Evolutionary conservation across 2,888 invertebrate species (phyloP), one percentile per base, ranked within the genome.

Genomic region (Melolontha melolontha): DNA sequence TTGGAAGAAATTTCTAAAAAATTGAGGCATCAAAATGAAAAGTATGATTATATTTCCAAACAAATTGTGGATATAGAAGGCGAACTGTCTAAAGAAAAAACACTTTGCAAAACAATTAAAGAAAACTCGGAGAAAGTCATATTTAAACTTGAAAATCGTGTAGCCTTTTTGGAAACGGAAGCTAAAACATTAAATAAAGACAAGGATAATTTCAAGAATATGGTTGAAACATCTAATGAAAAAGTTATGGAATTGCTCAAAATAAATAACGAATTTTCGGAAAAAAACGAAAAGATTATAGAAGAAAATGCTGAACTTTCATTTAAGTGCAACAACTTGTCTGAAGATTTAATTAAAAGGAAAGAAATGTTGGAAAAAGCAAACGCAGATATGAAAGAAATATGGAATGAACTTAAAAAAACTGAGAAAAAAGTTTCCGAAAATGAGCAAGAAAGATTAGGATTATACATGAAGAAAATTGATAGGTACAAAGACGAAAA

Each of bases 121-220:
- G 52, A 52, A 17, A 40, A 52, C 2, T 11, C 27, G 7, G 16
- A 34, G 11, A 41, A 11, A n/a, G 34, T 14, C 29, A 59, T 59
- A 14, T 5, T 14, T 2, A 47, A 44, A 59, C 16, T 44, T 29
- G 11, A 59, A 47, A 59, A 29, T 34, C 59, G 59, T 6, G 16
- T 47, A 11, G 47, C 29, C 6, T 16, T 59, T 44, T 1, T 47
- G 11, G 47, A 59, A 16, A 59, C 29, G 29, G 44, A 59, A 16
- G 47, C 47, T 47, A 47, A 59, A 29, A 34, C 47, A 59, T 29
- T 59, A 47, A 29, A 59, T 14, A 59, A 47, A 11, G 59, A 44
- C 14, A 59, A 47, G 14, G 29, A 59, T 16, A 59, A 34, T 47
- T 22, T 59, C n/a, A 59, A 34, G 27, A 29, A 47, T 29, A 8